Percentiles rank a stretch among this genome's conserved stretches.
These are phyloP conservation scores for Heliconius nattereri DNA, from an alignment of 1,140 invertebrate species.

Conservation along the genomic window DNA sequence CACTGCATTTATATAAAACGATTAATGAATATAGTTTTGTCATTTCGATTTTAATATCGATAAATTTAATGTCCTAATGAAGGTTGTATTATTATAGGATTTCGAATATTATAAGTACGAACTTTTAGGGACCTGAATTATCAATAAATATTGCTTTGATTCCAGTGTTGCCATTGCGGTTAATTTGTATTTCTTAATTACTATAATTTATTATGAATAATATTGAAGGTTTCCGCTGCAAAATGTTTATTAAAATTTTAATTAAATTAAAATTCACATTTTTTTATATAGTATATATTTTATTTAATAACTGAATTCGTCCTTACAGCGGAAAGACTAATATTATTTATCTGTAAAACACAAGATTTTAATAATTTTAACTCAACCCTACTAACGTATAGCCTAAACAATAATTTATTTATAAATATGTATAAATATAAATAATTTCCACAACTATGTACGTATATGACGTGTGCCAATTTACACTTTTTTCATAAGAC, in stretches of 20 bases:
- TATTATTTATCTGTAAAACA: not conserved
- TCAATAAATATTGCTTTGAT: constrained; percentile 20
- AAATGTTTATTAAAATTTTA: not conserved
- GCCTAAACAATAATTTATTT: not conserved
- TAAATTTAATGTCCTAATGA: constrained; percentile 10
- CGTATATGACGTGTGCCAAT: constrained; percentile 18
- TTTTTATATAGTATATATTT: not conserved
- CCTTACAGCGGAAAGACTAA: not conserved
- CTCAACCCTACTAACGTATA: not conserved
- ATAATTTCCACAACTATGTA: not conserved
- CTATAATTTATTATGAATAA: not conserved
- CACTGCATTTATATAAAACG: not conserved
- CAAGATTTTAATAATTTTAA: not conserved
- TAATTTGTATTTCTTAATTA: not conserved
- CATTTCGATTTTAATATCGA: constrained; percentile 12
- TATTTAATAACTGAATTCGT: not conserved
- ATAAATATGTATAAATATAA: not conserved
- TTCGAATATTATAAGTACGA: constrained; percentile 23
- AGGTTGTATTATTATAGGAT: constrained; percentile 33
- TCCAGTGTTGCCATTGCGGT: constrained; percentile 30
- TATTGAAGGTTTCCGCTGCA: not conserved
- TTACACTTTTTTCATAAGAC: not conserved
- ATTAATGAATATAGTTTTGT: not conserved
- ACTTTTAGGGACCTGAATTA: constrained; percentile 41
- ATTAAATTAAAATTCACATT: not conserved